Conservation (phyloP, 2,888 invertebrate species). For the Criorhina ranunculi region DNA sequence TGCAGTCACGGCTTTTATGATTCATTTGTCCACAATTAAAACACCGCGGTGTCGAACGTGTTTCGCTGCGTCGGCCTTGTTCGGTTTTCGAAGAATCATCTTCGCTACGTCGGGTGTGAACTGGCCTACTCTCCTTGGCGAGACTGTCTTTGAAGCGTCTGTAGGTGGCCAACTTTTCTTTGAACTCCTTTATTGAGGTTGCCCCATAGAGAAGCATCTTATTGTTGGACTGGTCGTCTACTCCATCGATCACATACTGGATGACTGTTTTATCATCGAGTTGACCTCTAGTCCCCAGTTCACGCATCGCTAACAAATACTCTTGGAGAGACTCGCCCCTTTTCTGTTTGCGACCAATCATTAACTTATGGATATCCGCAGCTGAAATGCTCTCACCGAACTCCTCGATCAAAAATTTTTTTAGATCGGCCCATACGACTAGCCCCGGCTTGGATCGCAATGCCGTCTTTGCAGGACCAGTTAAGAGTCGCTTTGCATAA, state of each 20-base stretch:
- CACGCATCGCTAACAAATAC: constrained; percentile 15
- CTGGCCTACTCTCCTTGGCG: background rate
- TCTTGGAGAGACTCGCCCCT: background rate
- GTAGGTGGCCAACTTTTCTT: no score
- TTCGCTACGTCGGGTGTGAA: no score
- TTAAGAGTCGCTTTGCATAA: background rate
- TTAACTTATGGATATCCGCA: constrained; percentile 6
- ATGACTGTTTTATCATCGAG: constrained; percentile 8
- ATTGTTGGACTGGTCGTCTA: background rate
- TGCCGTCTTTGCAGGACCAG: background rate
- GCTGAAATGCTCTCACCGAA: background rate
- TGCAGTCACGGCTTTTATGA: no score
- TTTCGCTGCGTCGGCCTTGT: background rate
- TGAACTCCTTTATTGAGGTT: background rate
- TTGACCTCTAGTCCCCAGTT: constrained; percentile 4
- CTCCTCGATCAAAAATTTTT: background rate
- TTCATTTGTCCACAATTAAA: no score
- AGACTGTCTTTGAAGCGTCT: no score
- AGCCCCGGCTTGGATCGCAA: background rate
- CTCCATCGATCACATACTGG: constrained; percentile 15
- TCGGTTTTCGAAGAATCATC: no score
- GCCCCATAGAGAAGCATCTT: constrained; percentile 5
- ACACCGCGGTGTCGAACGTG: no score
- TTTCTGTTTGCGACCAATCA: constrained; percentile 5
- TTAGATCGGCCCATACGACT: no score